Conservation (phyloP, 2,797 vertebrate species). For the Periophthalmus magnuspinnatus region DNA sequence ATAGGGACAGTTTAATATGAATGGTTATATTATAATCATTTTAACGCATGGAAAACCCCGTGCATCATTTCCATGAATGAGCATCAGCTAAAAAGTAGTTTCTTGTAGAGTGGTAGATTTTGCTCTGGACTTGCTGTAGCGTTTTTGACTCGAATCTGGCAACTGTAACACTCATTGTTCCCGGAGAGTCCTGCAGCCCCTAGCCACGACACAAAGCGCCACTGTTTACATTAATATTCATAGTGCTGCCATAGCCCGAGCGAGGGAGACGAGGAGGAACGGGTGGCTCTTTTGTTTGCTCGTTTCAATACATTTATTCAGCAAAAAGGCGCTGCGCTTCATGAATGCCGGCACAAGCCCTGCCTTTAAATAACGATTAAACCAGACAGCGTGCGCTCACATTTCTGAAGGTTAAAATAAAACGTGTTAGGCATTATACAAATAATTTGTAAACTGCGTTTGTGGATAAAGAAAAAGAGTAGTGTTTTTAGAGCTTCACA, state of each 20-base stretch:
- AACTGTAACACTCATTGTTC: constrained; percentile 82
- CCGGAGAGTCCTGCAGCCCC: constrained; percentile 76
- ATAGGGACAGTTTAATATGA: neutral
- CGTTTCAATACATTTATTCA: constrained; percentile 87
- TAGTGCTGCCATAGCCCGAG: constrained; percentile 82
- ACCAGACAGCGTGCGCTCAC: constrained; percentile 10
- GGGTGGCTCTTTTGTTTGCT: constrained; percentile 86
- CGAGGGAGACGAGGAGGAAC: constrained; percentile 82
- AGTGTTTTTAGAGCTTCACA: constrained; percentile 33
- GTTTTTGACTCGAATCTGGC: constrained; percentile 60
- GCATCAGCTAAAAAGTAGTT: neutral
- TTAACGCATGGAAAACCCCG: neutral
- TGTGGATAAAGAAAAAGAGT: neutral
- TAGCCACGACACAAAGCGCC: constrained; percentile 83
- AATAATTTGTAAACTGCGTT: neutral
- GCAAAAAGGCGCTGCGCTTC: constrained; percentile 75
- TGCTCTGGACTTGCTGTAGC: constrained; percentile 29
- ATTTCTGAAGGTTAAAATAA: neutral
- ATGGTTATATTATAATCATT: neutral
- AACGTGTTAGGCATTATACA: neutral
- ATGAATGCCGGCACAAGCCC: constrained; percentile 76
- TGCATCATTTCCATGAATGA: neutral
- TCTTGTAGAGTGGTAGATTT: neutral
- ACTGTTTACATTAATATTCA: constrained; percentile 89
- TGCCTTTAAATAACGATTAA: constrained; percentile 43